Evolutionary conservation across 2,888 invertebrate species (phyloP).

Genomic region (Andrena hattorfiana): DNA sequence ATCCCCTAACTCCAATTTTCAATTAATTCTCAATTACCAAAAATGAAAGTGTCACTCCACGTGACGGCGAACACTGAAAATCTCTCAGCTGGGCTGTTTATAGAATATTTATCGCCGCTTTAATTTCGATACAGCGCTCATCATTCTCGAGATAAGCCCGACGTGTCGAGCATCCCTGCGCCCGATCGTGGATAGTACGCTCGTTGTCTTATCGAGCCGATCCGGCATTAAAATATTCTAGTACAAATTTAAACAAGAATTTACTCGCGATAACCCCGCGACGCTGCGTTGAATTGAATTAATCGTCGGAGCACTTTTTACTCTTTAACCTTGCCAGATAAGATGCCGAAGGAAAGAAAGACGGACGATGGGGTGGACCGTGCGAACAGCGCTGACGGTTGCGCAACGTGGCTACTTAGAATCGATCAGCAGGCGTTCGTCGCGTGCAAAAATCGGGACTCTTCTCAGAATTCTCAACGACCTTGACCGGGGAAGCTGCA

Average conservation of each 20-base stretch:
- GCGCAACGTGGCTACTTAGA: constrained; percentile 26
- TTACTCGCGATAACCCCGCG: constrained; percentile 44
- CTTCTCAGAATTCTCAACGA: constrained; percentile 44
- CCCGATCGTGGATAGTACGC: constrained; percentile 13
- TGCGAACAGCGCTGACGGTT: constrained; percentile 9
- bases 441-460: constrained; percentile 45
- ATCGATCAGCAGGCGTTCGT: constrained; percentile 41
- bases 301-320: constrained; percentile 18
- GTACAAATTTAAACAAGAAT: constrained; percentile 52
- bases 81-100: neutral
- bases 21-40: neutral
- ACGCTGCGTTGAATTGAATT: constrained; percentile 23
- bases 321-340: neutral
- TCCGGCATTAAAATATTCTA: constrained; percentile 36
- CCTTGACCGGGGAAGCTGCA: constrained; percentile 36
- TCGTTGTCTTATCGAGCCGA: constrained; percentile 44
- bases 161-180: constrained; percentile 25
- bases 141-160: constrained; percentile 36
- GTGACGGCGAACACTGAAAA: neutral
- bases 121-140: constrained; percentile 20
- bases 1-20: no score
- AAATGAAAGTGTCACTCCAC: neutral
- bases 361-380: neutral
- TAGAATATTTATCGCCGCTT: neutral
- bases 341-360: neutral